Conservation (phyloP, 2,797 vertebrate genomes). For the Oceanodroma leucorhoa region DNA sequence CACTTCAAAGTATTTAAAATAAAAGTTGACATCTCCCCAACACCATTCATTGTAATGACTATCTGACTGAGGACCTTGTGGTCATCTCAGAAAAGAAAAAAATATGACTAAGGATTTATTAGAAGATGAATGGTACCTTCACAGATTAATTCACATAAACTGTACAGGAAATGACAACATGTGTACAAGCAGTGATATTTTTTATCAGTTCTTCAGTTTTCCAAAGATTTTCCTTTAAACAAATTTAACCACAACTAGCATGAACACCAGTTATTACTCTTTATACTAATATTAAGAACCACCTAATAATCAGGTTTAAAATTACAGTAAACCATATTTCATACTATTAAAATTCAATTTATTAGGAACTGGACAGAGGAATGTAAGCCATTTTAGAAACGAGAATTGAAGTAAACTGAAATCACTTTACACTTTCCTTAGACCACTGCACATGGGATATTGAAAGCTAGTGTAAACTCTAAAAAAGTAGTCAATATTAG, state of each 20-base stretch:
- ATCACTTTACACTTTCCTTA: background rate
- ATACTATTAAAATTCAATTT: background rate
- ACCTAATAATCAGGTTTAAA: background rate
- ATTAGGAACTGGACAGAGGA: background rate
- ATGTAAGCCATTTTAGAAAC: background rate
- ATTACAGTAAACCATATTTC: background rate
- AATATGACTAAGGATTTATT: background rate
- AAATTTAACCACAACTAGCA: background rate
- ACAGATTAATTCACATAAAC: background rate
- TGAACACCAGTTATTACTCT: background rate
- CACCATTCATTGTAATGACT: background rate
- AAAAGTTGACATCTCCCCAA: background rate
- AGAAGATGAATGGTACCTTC: background rate
- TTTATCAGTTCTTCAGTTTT: background rate
- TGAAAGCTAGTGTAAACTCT: background rate
- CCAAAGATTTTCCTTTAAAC: background rate
- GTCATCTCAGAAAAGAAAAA: background rate
- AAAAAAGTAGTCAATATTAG: background rate
- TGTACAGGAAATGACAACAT: background rate
- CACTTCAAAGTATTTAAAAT: background rate
- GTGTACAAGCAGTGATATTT: background rate
- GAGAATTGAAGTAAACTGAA: background rate
- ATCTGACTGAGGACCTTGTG: background rate
- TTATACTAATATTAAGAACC: background rate
- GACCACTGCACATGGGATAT: background rate